Base-by-base conservation (phyloP, 2,888 invertebrate species). In the Drosophila pseudotalamancana region DNA sequence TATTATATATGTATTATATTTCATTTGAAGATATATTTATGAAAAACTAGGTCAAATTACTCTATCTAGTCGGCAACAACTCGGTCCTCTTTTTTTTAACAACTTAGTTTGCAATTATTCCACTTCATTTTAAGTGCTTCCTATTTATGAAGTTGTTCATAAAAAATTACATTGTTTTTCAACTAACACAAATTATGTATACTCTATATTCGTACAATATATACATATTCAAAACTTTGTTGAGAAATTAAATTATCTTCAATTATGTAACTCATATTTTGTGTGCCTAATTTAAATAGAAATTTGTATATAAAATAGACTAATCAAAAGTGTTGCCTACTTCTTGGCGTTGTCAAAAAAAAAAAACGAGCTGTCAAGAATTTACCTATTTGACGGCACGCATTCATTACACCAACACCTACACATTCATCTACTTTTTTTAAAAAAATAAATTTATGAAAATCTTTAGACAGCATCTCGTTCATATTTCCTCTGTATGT, bases 391-490 rank as follows among this genome's bases (percentile, higher is more conserved):
- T 21, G 39, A 39, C 1, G 21, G 5, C 23, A 4, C 23, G 45
- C 40, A 35, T 14, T 27, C 29, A 53, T 31, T 42, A 40, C 48
- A 46, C 53, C 46, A 43, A n/a, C 23, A 1, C 11, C 14, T 35
- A 1, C 31, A 37, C 4, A 37, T 19, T 8, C 6, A 29, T n/a
- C n/a, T n/a, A n/a, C n/a, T 4, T 37, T 29, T 42, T 49, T 2
- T 12, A 11, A 29, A 64, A 70, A 57, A 65, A 64, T 73, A 57
- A 65, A 67, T 64, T 67, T 56, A 50, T 53, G 61, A 50, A 60
- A 66, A 67, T 80, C 64, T 61, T 64, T 50, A 61, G 66, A 65
- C 42, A 67, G 27, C 42, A 31, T 53, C 68, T 54, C 49, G 51
- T 66, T 34, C 25, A 19, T 21, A 27, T 40, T 11, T 19, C 14